Evolutionary conservation across 1,140 invertebrate genomes (phyloP), one percentile per base, ranked within the genome.

Genomic region (Saccostrea cuccullata): DNA sequence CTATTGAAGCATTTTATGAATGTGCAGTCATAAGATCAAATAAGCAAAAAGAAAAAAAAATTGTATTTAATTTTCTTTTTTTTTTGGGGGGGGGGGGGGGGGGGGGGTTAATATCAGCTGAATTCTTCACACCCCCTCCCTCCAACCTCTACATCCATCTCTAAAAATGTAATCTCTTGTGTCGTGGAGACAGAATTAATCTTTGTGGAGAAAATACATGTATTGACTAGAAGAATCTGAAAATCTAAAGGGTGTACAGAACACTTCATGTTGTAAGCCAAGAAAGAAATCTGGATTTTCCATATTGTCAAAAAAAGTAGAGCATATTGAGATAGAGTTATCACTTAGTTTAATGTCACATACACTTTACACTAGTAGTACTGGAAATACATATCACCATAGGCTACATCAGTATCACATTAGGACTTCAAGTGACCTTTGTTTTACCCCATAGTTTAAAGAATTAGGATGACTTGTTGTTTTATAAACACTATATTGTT

Each of bases 341-440:
- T 77, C 70, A 77, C 47, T 77, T 15, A 77, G 8, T 77, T 77
- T 36, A 26, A 77, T 4, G 0, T 77, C 70, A 77, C 70, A 12
- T 77, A 26, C 26, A 77, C 23, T 36, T 12, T 64, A 30, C 70
- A 77, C 70, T 26, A 77, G 70, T 77, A 77, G 70, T 30, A 77
- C 11, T 40, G 70, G 26, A 77, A 73, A 77, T 36, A 26, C 70
- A 77, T 77, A 26, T 77, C 70, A 36, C 70, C 67, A 13, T 77
- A 67, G 70, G 70, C 26, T 15, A 30, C 30, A 4, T 36, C 15
- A 0, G 30, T 36, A 13, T 30, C 70, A 77, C 70, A 36, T 30
- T 77, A 77, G 70, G 26, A 77, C 70, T 77, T 77, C 70, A 77
- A 77, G 70, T 77, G 70, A 77, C 70, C 70, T 77, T 77, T 23